These are phyloP conservation scores for Prionace glauca DNA, from an alignment of 2,797 vertebrate species.

Conservation along the genomic window DNA sequence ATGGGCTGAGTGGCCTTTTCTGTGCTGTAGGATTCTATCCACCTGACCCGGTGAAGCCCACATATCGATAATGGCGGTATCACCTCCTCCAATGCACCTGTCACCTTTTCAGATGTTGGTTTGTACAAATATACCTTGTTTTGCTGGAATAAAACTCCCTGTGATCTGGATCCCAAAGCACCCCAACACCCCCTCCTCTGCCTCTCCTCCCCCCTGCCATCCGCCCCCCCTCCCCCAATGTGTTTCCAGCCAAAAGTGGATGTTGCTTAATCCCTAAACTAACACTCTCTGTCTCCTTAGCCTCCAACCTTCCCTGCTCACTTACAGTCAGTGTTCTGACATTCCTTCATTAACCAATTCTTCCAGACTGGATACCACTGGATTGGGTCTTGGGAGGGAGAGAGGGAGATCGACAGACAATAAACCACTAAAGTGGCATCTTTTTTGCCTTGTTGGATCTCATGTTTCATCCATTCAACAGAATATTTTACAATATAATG, in stretches of 20 bases:
- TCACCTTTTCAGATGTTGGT: not conserved
- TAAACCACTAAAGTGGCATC: no score
- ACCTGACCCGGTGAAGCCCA: not conserved
- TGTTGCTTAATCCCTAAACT: not conserved
- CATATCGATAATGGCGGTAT: not conserved
- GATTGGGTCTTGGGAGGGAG: not conserved
- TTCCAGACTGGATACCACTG: not conserved
- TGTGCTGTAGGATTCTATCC: not conserved
- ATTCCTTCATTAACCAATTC: not conserved
- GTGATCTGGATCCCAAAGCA: not conserved
- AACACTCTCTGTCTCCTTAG: not conserved
- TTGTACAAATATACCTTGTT: not conserved
- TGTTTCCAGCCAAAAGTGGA: not conserved
- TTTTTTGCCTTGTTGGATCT: not conserved
- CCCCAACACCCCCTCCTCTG: no score
- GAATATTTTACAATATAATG: not conserved
- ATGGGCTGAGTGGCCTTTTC: no score
- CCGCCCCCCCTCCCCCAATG: no score
- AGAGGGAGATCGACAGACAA: not conserved
- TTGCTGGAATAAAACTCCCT: not conserved
- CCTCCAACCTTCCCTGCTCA: not conserved
- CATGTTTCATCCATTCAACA: not conserved
- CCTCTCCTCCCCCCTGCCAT: no score
- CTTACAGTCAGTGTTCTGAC: not conserved
- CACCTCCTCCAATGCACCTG: not conserved